A percentile compares a stretch with the other conserved stretches of the same genome.
These are phyloP conservation scores for Drosophila sulfurigaster DNA, from an alignment of 1,140 invertebrate genomes.

Conservation along the genomic window DNA sequence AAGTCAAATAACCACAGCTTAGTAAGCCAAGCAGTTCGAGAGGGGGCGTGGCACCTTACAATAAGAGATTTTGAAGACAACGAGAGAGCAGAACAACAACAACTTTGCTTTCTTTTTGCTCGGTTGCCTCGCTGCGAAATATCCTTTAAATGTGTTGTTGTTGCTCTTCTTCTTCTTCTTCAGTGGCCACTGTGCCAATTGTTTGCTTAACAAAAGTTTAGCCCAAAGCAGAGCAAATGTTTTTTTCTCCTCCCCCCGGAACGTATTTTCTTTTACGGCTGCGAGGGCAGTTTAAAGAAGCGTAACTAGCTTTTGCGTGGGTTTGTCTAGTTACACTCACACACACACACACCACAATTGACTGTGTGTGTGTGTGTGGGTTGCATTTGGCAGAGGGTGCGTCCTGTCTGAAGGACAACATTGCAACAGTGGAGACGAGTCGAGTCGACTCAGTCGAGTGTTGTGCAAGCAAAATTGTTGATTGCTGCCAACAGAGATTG, in stretches of 20 bases:
- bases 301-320: conserved; percentile 59
- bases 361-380: not conserved
- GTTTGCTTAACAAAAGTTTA: conserved; percentile 85
- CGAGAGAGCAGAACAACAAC: conserved; percentile 14
- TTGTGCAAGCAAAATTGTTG: conserved; percentile 84
- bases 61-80: conserved; percentile 58
- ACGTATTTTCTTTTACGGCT: conserved; percentile 58
- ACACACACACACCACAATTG: not conserved
- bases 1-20: conserved; percentile 75
- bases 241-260: not conserved
- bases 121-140: conserved; percentile 69
- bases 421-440: conserved; percentile 81
- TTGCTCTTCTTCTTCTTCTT: conserved; percentile 22
- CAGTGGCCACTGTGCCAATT: conserved; percentile 76
- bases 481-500: conserved; percentile 85
- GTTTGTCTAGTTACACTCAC: conserved; percentile 7
- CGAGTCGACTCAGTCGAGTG: conserved; percentile 73
- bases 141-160: conserved; percentile 72
- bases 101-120: conserved; percentile 69
- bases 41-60: conserved; percentile 52
- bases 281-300: conserved; percentile 71
- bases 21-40: conserved; percentile 64
- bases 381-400: conserved; percentile 19
- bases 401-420: conserved; percentile 71
- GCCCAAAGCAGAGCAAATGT: conserved; percentile 45